Conservation (phyloP, 2,888 invertebrate species). For the Ophioninae sp. region DNA sequence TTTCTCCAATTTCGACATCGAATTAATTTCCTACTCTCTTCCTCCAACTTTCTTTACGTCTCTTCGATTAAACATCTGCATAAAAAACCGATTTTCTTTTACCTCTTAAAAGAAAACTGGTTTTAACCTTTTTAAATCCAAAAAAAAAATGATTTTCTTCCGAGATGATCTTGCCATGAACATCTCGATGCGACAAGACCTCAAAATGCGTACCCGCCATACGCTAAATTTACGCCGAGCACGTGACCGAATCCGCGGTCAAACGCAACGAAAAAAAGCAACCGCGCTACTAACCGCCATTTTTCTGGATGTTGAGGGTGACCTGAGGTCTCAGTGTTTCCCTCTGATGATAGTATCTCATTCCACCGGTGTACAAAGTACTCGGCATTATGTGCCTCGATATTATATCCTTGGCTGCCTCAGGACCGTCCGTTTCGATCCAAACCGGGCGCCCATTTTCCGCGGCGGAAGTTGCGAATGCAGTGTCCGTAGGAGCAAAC, state of each 20-base stretch:
- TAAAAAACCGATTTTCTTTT: neutral
- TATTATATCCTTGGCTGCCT: constrained; percentile 87
- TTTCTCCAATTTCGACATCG: neutral
- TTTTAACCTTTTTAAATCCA: neutral
- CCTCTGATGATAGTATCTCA: constrained; percentile 93
- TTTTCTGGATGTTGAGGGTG: constrained; percentile 91
- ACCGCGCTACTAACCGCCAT: constrained; percentile 83
- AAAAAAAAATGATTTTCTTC: neutral
- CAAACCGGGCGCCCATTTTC: constrained; percentile 83
- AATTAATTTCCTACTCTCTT: neutral
- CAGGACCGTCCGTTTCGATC: constrained; percentile 77
- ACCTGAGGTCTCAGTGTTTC: constrained; percentile 89
- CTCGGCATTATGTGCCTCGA: constrained; percentile 90
- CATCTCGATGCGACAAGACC: neutral
- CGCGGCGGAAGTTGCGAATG: constrained; percentile 84
- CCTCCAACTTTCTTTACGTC: neutral
- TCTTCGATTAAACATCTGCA: neutral
- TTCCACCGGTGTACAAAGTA: constrained; percentile 92
- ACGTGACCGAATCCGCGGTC: neutral
- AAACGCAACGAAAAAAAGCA: neutral
- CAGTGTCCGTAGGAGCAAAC: constrained; percentile 92
- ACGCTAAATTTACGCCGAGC: neutral
- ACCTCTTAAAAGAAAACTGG: neutral
- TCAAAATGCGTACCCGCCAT: neutral
- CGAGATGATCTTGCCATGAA: neutral